phyloP scores from a whole-genome alignment of 2,797 vertebrate species.

The Onychomys arenicola region DNA sequence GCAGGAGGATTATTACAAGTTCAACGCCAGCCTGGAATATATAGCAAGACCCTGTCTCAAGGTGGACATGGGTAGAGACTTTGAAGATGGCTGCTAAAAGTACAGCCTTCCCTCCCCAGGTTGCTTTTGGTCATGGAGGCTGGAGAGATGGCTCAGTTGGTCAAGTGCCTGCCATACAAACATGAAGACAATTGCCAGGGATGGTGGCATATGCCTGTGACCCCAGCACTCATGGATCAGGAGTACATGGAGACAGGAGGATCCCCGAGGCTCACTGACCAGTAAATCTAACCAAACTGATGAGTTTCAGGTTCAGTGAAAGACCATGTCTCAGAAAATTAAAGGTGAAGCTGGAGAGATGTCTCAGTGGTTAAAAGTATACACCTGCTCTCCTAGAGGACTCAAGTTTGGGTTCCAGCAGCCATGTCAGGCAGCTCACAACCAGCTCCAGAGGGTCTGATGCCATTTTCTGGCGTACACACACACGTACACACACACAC shows the following conservation, averaged over 20 bases:
- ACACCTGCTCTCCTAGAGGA: background rate
- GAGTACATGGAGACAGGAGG: background rate
- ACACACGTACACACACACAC: fast-evolving
- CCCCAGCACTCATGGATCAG: background rate
- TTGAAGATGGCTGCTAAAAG: background rate
- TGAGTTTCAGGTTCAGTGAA: background rate
- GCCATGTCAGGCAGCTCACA: background rate
- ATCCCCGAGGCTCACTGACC: background rate
- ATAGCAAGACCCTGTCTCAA: background rate
- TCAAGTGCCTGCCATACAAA: background rate
- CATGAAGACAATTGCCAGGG: too few relatives aligned
- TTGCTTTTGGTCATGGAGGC: background rate
- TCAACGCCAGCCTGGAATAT: background rate
- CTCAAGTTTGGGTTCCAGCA: background rate
- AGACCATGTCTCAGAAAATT: background rate
- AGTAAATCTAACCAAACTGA: background rate
- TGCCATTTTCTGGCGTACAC: too few relatives aligned
- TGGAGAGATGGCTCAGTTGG: background rate
- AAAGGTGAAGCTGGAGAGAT: background rate
- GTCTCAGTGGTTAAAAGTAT: too few relatives aligned
- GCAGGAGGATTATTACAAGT: background rate
- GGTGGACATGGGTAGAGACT: background rate
- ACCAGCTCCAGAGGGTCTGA: background rate
- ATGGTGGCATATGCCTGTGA: background rate
- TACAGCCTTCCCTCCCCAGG: background rate